phyloP scores from a whole-genome alignment of 2,888 invertebrate species.

The Aelia acuminata region DNA sequence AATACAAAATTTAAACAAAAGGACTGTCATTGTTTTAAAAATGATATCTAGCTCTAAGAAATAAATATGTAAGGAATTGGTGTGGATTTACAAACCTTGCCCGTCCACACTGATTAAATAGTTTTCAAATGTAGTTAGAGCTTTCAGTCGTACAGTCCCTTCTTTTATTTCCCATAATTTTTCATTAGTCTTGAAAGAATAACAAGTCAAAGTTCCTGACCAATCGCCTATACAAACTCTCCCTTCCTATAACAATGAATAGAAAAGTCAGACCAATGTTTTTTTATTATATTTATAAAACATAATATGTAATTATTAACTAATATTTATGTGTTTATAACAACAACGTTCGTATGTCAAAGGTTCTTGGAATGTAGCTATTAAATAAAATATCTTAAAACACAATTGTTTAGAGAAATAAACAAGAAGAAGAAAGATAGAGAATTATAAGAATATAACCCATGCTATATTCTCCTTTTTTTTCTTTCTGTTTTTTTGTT shows the following conservation, averaged over 20 bases:
- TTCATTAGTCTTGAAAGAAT: conserved; percentile 73
- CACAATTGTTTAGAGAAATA: no score
- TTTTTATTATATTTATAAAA: no score
- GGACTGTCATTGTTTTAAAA: neutral
- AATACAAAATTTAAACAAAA: neutral
- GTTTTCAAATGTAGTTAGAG: conserved; percentile 74
- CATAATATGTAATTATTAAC: no score
- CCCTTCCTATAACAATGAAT: conserved; percentile 70
- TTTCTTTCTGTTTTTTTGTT: no score
- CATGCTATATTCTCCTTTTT: no score
- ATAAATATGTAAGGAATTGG: neutral
- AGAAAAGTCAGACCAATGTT: no score
- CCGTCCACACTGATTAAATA: conserved; percentile 82
- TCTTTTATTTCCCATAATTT: conserved; percentile 70
- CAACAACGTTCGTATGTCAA: no score
- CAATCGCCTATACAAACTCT: conserved; percentile 81
- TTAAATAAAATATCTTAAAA: no score
- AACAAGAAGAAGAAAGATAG: no score
- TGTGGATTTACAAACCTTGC: conserved; percentile 72
- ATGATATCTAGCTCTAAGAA: neutral
- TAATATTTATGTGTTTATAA: no score
- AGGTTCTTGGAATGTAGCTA: no score
- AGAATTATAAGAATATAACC: no score
- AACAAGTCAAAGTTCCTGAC: conserved; percentile 78
- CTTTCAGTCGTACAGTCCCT: conserved; percentile 80